Conservation (phyloP, 2,113 vertebrate species). For the Aspiorhynchus laticeps region DNA sequence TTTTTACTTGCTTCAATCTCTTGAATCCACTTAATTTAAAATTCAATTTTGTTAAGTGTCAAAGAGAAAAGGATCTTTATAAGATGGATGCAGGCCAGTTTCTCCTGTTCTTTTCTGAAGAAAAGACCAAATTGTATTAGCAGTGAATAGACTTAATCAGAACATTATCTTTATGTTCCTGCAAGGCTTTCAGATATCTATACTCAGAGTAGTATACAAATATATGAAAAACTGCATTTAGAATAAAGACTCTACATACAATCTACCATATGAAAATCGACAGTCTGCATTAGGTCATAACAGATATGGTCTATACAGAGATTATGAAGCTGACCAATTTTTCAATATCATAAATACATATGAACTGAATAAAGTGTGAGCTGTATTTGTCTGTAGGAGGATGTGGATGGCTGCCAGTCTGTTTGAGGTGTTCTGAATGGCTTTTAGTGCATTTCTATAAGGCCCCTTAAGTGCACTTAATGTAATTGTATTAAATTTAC, state of each 20-base stretch:
- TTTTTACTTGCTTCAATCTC: constrained; percentile 15
- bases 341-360: background rate
- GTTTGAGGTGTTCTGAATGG: background rate
- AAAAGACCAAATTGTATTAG: constrained; percentile 44
- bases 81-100: constrained; percentile 50
- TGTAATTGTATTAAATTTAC: background rate
- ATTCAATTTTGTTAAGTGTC: constrained; percentile 63
- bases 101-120: constrained; percentile 43
- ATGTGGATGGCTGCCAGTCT: background rate
- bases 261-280: background rate
- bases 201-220: background rate
- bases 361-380: background rate
- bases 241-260: background rate
- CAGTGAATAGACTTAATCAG: constrained; percentile 34
- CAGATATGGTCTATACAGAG: background rate
- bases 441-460: background rate
- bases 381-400: background rate
- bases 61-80: constrained; percentile 48
- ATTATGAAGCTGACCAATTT: background rate
- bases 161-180: constrained; percentile 25
- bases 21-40: constrained; percentile 47
- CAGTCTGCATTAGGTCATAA: background rate
- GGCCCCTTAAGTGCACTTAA: background rate
- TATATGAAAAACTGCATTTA: background rate
- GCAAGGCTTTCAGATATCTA: background rate